A percentile compares a stretch with the other conserved stretches of the same genome.
phyloP scores from a whole-genome alignment of 2,113 vertebrate species.

The Festucalex cinctus region DNA sequence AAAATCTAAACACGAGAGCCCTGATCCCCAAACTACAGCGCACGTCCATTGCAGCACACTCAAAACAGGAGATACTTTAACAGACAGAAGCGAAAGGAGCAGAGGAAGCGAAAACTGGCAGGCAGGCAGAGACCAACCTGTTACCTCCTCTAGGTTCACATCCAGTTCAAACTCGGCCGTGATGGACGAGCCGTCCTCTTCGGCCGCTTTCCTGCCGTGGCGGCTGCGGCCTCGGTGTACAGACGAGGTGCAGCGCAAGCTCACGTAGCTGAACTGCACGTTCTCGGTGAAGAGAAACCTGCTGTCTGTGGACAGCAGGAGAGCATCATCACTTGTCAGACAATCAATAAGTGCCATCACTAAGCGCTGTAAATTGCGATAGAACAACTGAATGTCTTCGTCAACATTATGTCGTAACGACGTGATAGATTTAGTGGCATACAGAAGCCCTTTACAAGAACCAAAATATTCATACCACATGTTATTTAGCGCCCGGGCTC shows the following conservation, averaged over 20 bases:
- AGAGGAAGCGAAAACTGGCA: slow-evolving; percentile 44
- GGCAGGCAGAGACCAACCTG: slow-evolving; percentile 90
- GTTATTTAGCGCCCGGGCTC: slow-evolving; percentile 62
- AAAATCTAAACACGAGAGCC: slow-evolving; percentile 13
- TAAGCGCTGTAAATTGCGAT: slow-evolving; percentile 2
- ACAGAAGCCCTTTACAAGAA: slow-evolving; percentile 24
- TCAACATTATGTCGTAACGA: slow-evolving; percentile 4
- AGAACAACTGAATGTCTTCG: slow-evolving; percentile 7
- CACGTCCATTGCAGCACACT: slow-evolving; percentile 45
- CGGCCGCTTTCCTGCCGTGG: slow-evolving; percentile 74
- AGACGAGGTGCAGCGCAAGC: slow-evolving; percentile 84
- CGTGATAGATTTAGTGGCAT: slow-evolving; percentile 24
- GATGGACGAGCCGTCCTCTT: slow-evolving; percentile 82
- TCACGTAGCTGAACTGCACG: slow-evolving; percentile 86
- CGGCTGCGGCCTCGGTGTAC: slow-evolving; percentile 73
- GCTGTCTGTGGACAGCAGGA: slow-evolving; percentile 79
- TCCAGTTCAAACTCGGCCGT: slow-evolving; percentile 93
- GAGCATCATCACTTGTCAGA: slow-evolving; percentile 21
- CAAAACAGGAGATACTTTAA: slow-evolving; percentile 98
- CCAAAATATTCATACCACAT: slow-evolving; percentile 49
- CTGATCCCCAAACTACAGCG: slow-evolving; percentile 21
- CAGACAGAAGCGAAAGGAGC: slow-evolving; percentile 34
- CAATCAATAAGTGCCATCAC: not conserved
- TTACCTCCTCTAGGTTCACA: slow-evolving; percentile 92
- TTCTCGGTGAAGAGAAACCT: slow-evolving; percentile 85